phyloP scores from a whole-genome alignment of 2,797 vertebrate genomes.

The Apogon talboti region DNA sequence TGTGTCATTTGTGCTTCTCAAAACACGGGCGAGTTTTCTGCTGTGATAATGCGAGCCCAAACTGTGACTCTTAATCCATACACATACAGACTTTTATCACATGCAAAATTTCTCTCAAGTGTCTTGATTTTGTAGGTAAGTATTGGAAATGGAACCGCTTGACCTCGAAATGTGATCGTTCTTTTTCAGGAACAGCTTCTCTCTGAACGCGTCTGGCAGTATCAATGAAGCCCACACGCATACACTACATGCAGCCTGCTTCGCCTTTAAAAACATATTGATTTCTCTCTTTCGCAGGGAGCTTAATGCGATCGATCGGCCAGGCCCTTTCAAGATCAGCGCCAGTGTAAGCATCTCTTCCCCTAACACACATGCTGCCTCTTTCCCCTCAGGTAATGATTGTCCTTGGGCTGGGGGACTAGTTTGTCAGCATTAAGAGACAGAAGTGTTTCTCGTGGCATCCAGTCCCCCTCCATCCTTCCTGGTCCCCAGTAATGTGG shows the following conservation, averaged over 20 bases:
- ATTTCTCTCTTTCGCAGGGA: constrained; percentile 83
- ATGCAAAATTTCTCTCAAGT: constrained; percentile 46
- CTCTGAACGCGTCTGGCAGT: constrained; percentile 55
- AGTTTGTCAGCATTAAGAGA: constrained; percentile 79
- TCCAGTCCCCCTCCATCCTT: constrained; percentile 50
- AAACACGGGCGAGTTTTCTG: constrained; percentile 29
- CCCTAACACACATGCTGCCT: constrained; percentile 74
- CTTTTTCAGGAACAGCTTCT: constrained; percentile 63
- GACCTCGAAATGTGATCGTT: constrained; percentile 70
- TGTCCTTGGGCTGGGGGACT: constrained; percentile 82
- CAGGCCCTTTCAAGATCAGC: constrained; percentile 86
- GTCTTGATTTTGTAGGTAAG: constrained; percentile 47
- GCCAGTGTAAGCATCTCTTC: constrained; percentile 82
- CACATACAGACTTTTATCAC: not conserved
- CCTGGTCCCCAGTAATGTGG: constrained; percentile 53
- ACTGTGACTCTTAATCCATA: constrained; percentile 19
- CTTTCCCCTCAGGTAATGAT: constrained; percentile 82
- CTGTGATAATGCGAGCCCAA: constrained; percentile 41
- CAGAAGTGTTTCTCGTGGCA: constrained; percentile 74
- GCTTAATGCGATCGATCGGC: constrained; percentile 85
- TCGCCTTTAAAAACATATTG: constrained; percentile 86
- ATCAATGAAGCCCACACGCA: constrained; percentile 80
- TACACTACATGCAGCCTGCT: constrained; percentile 76
- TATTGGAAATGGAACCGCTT: constrained; percentile 67
- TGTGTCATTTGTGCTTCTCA: constrained; percentile 52